phyloP scores from a whole-genome alignment of 1,140 invertebrate genomes.

The Sweltsa coloradensis region DNA sequence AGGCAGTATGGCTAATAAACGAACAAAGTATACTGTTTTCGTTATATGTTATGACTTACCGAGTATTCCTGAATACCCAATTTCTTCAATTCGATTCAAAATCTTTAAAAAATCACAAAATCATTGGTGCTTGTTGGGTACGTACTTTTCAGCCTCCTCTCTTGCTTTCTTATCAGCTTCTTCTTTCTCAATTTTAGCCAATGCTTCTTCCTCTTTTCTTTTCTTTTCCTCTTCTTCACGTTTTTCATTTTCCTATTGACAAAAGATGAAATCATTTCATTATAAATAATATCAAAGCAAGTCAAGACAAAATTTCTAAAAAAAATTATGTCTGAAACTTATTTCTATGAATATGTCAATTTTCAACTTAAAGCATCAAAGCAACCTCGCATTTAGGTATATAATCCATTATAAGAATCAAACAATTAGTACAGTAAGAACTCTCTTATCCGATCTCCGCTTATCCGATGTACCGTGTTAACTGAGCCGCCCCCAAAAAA shows the following conservation, averaged over 20 bases:
- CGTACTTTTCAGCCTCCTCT: conserved; percentile 59
- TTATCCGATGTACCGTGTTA: too few species aligned
- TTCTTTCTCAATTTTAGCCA: conserved; percentile 58
- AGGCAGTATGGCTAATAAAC: too few species aligned
- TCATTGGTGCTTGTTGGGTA: too few species aligned
- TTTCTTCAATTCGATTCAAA: too few species aligned
- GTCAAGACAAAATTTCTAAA: background rate
- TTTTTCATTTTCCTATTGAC: conserved; percentile 40
- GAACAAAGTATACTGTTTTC: too few species aligned
- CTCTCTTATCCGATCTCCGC: too few species aligned
- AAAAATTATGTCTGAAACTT: background rate
- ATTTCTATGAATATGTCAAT: background rate
- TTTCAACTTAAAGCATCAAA: background rate
- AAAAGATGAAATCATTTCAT: conserved; percentile 14
- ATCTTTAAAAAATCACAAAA: background rate
- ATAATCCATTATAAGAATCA: too few species aligned
- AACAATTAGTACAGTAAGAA: too few species aligned
- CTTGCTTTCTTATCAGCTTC: conserved; percentile 59
- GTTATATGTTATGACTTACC: too few species aligned
- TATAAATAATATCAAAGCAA: background rate
- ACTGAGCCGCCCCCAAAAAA: too few species aligned
- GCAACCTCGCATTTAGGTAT: background rate
- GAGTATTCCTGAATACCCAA: too few species aligned
- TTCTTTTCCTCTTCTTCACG: conserved; percentile 53
- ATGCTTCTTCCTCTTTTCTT: conserved; percentile 49